Evolutionary conservation across 2,888 invertebrate species (phyloP).

Genomic region (Brenthis hecate): DNA sequence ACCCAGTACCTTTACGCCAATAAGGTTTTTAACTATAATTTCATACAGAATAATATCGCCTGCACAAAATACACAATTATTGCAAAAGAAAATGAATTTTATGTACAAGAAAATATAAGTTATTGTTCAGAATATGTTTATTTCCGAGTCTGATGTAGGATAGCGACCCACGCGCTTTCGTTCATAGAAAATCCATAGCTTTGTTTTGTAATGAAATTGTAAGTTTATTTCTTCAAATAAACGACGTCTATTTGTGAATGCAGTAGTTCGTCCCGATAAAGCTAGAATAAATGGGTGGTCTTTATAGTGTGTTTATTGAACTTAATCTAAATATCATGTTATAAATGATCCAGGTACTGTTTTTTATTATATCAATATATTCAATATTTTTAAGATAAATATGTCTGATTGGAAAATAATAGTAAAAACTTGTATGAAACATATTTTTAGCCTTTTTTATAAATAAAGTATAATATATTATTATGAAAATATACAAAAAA

Average conservation of each 20-base stretch:
- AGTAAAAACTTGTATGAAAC: too few species aligned
- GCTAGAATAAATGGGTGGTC: slow-evolving; percentile 63
- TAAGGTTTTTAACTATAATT: slow-evolving; percentile 40
- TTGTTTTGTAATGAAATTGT: slow-evolving; percentile 79
- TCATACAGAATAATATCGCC: slow-evolving; percentile 44
- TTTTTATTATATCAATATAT: slow-evolving; percentile 14
- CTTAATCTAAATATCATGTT: slow-evolving; percentile 27
- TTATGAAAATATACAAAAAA: too few species aligned
- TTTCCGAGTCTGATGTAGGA: slow-evolving; percentile 57
- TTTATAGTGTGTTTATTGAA: slow-evolving; percentile 42
- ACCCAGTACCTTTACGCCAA: slow-evolving; percentile 37
- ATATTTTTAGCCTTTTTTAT: too few species aligned
- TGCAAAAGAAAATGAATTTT: slow-evolving; percentile 38
- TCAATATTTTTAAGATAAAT: slow-evolving; percentile 5
- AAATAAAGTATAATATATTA: too few species aligned
- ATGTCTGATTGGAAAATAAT: background rate
- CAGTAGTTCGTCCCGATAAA: slow-evolving; percentile 51
- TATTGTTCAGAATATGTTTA: slow-evolving; percentile 36
- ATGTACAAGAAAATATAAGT: slow-evolving; percentile 35
- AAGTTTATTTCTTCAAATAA: slow-evolving; percentile 72
- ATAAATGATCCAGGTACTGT: slow-evolving; percentile 26
- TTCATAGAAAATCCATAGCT: slow-evolving; percentile 70
- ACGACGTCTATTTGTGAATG: slow-evolving; percentile 56
- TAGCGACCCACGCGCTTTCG: slow-evolving; percentile 74
- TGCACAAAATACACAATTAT: slow-evolving; percentile 16